Base-by-base conservation (phyloP, 2,888 invertebrate genomes). In the Philereme transversata region DNA sequence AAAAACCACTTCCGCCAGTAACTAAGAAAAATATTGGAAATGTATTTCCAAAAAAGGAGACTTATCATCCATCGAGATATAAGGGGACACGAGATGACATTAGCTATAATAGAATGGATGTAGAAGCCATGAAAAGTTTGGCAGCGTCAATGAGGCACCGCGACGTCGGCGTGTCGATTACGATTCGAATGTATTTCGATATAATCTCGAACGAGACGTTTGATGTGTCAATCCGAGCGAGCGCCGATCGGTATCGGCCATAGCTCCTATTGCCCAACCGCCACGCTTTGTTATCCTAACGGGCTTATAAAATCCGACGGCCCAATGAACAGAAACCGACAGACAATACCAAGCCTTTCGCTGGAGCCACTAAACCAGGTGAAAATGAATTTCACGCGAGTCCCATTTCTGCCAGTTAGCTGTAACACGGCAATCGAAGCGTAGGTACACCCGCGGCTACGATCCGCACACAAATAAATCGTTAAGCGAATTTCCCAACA, bases 171-270 rank as follows among this genome's bases (percentile, higher is more conserved):
- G 85, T 81, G 86, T 86, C 86, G 86, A 86, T 87, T 86, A 87
- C 87, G 82, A 84, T 74, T 75, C 83, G 82, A 86, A 84, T 81
- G 82, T 85, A 82, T 82, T 78, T 82, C 84, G 89, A 88, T 88
- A 78, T 87, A 84, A 88, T 90, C 88, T 86, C 76, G 70, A 74
- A 71, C 79, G 74, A 78, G 78, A 82, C 81, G 84, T 82, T 87
- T 88, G 91, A 92, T 88, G 90, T 91, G 90, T 92, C 92, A 91
- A 90, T 92, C 90, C 77, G 67, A 78, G 72, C 81, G 78, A 77
- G 76, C 72, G 75, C 76, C 83, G 88, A 87, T 88, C 83, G 77
- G 82, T 88, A 89, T 90, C 88, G 76, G 67, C 70, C 79, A 83
- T 85, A 83, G 87, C 88, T 88, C 75, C 89, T 86, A 90, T 91